Percentiles rank a stretch among this genome's conserved stretches.
phyloP scores from a whole-genome alignment of 2,113 vertebrate genomes.

The Melanerpes aurifrons region DNA sequence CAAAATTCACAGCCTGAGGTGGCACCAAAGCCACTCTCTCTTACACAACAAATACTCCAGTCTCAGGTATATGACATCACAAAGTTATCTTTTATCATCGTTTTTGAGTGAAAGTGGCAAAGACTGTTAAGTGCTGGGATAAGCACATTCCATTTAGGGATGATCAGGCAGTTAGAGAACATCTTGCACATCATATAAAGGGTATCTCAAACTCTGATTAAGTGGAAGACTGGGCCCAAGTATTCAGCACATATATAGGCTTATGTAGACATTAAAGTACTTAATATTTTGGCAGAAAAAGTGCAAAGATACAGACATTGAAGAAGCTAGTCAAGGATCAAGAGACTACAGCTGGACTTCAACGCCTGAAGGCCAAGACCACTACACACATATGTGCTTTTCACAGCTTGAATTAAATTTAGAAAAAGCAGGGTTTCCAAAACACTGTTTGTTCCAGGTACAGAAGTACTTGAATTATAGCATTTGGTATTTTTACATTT shows the following conservation, averaged over 20 bases:
- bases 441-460: not conserved
- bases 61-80: not conserved
- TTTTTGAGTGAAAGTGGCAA: not conserved
- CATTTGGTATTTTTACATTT: not conserved
- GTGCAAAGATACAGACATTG: not conserved
- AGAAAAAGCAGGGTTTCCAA: not conserved
- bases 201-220: not conserved
- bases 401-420: not conserved
- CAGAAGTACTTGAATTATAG: not conserved
- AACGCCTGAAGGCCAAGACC: not conserved
- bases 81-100: not conserved
- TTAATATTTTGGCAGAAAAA: not conserved
- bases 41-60: not conserved
- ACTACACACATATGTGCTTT: accelerated
- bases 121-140: not conserved
- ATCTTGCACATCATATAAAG: not conserved
- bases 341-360: not conserved
- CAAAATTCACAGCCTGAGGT: not conserved
- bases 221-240: not conserved
- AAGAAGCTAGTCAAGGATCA: not conserved
- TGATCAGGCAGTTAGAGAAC: not conserved
- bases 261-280: not conserved
- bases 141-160: not conserved
- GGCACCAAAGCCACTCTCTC: not conserved
- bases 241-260: not conserved